Base-by-base conservation (phyloP, 2,888 invertebrate genomes). In the Barypeithes pellucidus region DNA sequence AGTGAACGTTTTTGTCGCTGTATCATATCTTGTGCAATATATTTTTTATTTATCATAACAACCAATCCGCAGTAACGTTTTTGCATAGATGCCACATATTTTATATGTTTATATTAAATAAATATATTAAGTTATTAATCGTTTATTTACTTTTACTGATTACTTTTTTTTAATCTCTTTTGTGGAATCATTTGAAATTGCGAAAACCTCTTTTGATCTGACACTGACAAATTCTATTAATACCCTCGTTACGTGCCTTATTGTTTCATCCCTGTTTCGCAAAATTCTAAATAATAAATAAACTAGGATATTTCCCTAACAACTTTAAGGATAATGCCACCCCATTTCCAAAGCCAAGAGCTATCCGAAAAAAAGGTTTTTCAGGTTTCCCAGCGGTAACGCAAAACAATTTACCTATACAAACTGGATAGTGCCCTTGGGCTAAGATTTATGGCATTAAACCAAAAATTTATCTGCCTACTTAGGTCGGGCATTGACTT, bases 341-440 rank as follows among this genome's bases (percentile, higher is more conserved):
- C 14, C 29, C 14, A 33, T 54, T 54, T 8, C 16, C 14, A 33
- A 54, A 33, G 33, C 54, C 14, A 5, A 54, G 9, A 33, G 7
- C 14, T 5, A 12, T 33, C 29, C 29, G 5, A 24, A 54, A 54
- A 54, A 54, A 54, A 20, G 54, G 7, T 33, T 54, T 54, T 54
- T n/a, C 8, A n/a, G 54, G 16, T 24, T 52, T n/a, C 24, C 52
- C 52, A 52, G 7, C 22, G 24, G 52, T 16, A 54, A 54, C 54
- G 14, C 54, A 29, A 54, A 14, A 54, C 54, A 54, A 54, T 54
- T 54, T 54, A 33, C 29, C 50, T 50, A 50, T 50, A 50, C 50
- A 33, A 54, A 54, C 54, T 16, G 29, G 16, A 14, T 33, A 24
- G 4, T 24, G 29, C 14, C 16, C 33, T 29, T 1, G 14, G 16